Percentiles rank a stretch among this genome's conserved stretches.
These are phyloP conservation scores for Phyllopteryx taeniolatus DNA, from an alignment of 2,113 vertebrate species.

Conservation along the genomic window DNA sequence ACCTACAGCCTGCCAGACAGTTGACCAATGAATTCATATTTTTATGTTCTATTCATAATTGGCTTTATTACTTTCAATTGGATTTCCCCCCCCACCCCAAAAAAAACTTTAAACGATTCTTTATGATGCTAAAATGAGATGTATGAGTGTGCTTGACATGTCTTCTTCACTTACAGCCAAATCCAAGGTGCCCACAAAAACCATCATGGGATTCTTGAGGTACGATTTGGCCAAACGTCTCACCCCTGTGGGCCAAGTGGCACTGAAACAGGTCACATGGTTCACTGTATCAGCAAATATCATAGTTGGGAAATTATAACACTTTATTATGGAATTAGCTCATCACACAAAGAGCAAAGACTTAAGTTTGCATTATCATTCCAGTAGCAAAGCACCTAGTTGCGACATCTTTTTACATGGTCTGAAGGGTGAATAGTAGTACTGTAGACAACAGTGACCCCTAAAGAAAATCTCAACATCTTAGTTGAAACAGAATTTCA, in stretches of 20 bases:
- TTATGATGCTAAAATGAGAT: not conserved
- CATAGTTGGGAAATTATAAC: not conserved
- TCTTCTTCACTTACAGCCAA: conserved; percentile 80
- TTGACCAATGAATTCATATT: not conserved
- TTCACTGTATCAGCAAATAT: not conserved
- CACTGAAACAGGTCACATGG: conserved; percentile 69
- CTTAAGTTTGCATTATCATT: too few species aligned
- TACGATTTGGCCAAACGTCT: conserved; percentile 88
- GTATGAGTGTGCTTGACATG: not conserved
- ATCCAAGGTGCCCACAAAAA: conserved; percentile 92
- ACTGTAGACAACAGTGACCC: too few species aligned
- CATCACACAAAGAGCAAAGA: not conserved
- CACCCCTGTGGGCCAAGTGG: conserved; percentile 91
- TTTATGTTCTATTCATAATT: not conserved
- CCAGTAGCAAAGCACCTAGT: too few species aligned
- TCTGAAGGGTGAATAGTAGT: too few species aligned
- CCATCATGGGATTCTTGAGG: conserved; percentile 93
- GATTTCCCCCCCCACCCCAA: too few species aligned
- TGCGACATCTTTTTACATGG: too few species aligned
- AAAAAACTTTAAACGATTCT: not conserved
- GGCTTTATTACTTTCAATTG: not conserved
- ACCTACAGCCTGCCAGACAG: conserved; percentile 80
- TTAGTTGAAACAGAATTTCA: too few species aligned
- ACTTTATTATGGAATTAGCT: not conserved
- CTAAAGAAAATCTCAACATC: too few species aligned